phyloP scores from a whole-genome alignment of 2,113 vertebrate genomes.

The Pseudorhombus dupliciocellatus region DNA sequence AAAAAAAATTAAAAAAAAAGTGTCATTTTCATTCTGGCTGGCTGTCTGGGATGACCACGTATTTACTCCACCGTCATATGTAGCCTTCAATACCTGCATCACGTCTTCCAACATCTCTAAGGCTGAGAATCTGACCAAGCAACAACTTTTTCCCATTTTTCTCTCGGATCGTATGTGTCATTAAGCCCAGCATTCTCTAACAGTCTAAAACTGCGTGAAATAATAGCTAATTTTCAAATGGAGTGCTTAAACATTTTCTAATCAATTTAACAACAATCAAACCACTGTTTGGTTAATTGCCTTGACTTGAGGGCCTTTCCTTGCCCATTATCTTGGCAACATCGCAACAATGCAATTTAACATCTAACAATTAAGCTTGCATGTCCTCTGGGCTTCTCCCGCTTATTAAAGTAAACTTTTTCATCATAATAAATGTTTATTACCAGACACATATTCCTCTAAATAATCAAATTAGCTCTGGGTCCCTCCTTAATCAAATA shows the following conservation, averaged over 20 bases:
- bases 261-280: conserved; percentile 84
- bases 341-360: conserved; percentile 82
- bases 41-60: conserved; percentile 13
- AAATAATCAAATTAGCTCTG: conserved; percentile 81
- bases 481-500: conserved; percentile 77
- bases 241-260: conserved; percentile 82
- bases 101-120: conserved; percentile 20
- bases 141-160: conserved; percentile 66
- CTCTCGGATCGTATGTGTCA: conserved; percentile 62
- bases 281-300: conserved; percentile 82
- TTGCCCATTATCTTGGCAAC: conserved; percentile 82
- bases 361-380: conserved; percentile 81
- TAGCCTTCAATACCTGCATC: background rate
- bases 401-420: conserved; percentile 83
- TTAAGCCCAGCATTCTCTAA: conserved; percentile 68
- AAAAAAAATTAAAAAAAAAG: conserved; percentile 25
- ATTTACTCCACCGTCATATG: background rate
- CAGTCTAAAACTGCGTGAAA: conserved; percentile 69
- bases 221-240: conserved; percentile 77
- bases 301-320: conserved; percentile 82
- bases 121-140: conserved; percentile 45
- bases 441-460: conserved; percentile 73
- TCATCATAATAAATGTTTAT: conserved; percentile 82
- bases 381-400: conserved; percentile 77
- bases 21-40: background rate